phyloP scores from a whole-genome alignment of 2,113 vertebrate species.

The Gila orcuttii region DNA sequence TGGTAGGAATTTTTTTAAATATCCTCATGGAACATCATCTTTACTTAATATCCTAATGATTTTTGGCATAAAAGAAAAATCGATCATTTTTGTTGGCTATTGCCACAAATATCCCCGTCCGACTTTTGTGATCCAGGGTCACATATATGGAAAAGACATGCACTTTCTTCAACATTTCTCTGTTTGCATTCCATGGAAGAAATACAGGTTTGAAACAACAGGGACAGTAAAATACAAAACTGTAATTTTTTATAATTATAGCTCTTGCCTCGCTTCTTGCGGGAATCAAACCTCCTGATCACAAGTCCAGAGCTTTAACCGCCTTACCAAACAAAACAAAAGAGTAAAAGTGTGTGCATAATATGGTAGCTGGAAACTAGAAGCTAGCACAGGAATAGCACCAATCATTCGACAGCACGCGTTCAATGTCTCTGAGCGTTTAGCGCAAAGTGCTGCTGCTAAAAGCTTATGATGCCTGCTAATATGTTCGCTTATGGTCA shows the following conservation, averaged over 20 bases:
- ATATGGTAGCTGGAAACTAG: neutral
- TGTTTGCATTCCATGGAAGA: neutral
- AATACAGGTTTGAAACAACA: neutral
- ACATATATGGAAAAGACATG: too few species aligned
- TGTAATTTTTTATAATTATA: neutral
- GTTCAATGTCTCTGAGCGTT: neutral
- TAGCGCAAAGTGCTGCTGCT: neutral
- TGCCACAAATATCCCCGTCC: too few species aligned
- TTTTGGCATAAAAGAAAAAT: too few species aligned
- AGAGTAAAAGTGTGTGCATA: neutral
- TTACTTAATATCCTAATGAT: too few species aligned
- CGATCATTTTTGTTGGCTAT: too few species aligned
- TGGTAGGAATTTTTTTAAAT: too few species aligned
- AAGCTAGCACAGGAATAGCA: constrained; percentile 31
- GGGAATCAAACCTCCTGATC: neutral
- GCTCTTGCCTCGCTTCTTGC: neutral
- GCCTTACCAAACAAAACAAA: neutral
- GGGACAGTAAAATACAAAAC: neutral
- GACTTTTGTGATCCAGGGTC: too few species aligned
- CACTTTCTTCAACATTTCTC: too few species aligned
- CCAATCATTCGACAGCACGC: neutral
- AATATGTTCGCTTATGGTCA: neutral
- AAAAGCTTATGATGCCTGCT: constrained; percentile 10
- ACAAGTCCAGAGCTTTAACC: neutral
- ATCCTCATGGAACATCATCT: too few species aligned